A percentile compares a stretch with the other conserved stretches of the same genome.
phyloP scores from a whole-genome alignment of 2,113 vertebrate species.

The Nothobranchius kuhntae region DNA sequence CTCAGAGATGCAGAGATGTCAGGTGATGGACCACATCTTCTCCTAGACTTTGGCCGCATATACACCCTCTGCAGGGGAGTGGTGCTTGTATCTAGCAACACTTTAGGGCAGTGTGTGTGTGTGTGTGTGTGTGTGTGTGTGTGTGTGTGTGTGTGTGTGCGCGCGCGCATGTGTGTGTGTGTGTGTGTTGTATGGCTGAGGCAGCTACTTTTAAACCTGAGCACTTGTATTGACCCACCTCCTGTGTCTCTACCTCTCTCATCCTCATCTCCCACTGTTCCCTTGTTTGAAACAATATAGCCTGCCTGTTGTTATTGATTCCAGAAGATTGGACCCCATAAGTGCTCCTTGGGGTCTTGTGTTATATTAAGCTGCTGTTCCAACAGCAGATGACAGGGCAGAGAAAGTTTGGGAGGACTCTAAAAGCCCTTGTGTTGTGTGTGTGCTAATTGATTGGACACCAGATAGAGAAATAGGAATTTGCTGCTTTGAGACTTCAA shows the following conservation, averaged over 20 bases:
- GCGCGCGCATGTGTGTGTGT: background rate
- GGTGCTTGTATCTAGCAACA: slow-evolving; percentile 56
- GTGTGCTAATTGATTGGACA: slow-evolving; percentile 89
- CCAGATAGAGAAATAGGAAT: slow-evolving; percentile 63
- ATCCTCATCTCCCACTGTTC: slow-evolving; percentile 72
- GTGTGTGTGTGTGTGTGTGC: no score
- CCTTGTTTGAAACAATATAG: slow-evolving; percentile 79
- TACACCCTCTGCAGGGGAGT: slow-evolving; percentile 48
- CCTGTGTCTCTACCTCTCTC: slow-evolving; percentile 49
- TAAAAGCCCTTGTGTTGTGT: slow-evolving; percentile 85
- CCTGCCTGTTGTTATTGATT: slow-evolving; percentile 87
- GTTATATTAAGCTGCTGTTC: slow-evolving; percentile 90
- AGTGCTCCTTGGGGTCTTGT: slow-evolving; percentile 84
- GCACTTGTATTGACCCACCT: slow-evolving; percentile 73
- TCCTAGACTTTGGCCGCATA: slow-evolving; percentile 44
- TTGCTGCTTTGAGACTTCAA: slow-evolving; percentile 34
- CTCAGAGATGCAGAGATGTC: slow-evolving; percentile 47
- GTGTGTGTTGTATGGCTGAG: slow-evolving; percentile 53
- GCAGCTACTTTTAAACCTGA: slow-evolving; percentile 68
- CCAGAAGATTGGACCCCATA: slow-evolving; percentile 77
- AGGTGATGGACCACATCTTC: slow-evolving; percentile 48
- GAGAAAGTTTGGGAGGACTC: slow-evolving; percentile 82
- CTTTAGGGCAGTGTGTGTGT: slow-evolving; percentile 43
- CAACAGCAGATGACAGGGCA: slow-evolving; percentile 87
- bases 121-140: no score